phyloP scores from a whole-genome alignment of 2,797 vertebrate genomes.

The Garrulus glandarius region DNA sequence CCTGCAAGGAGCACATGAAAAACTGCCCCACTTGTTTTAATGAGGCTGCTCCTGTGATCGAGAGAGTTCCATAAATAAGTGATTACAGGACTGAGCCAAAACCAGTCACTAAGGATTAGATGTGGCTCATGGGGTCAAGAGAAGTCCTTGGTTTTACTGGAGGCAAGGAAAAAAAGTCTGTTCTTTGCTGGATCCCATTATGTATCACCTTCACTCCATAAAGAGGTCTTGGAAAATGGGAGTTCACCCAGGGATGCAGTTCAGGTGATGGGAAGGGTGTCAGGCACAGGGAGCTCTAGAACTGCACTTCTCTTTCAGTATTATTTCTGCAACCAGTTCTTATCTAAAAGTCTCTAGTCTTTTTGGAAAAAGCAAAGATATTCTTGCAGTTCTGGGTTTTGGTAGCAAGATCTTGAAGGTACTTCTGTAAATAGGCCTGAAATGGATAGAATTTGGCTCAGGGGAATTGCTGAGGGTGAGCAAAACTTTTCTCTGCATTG shows the following conservation, averaged over 20 bases:
- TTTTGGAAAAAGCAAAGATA: not conserved
- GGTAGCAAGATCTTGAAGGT: not conserved
- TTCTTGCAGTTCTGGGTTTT: not conserved
- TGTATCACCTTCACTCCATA: not conserved
- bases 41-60: not conserved
- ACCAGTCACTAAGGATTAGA: not conserved
- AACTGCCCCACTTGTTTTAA: not conserved
- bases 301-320: not conserved
- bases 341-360: not conserved
- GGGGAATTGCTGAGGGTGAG: not conserved
- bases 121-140: not conserved
- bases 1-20: not conserved
- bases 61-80: not conserved
- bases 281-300: not conserved
- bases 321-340: not conserved
- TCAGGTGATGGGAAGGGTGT: not conserved
- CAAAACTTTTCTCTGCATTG: not conserved
- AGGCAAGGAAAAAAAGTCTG: not conserved
- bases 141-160: not conserved
- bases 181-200: not conserved
- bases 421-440: not conserved
- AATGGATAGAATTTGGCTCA: not conserved
- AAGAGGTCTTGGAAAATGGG: not conserved
- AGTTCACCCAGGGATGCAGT: not conserved
- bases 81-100: not conserved